Percentiles rank a stretch among this genome's conserved stretches.
These are phyloP conservation scores for Zaprionus kolodkinae DNA, from an alignment of 1,140 invertebrate species.

Conservation along the genomic window DNA sequence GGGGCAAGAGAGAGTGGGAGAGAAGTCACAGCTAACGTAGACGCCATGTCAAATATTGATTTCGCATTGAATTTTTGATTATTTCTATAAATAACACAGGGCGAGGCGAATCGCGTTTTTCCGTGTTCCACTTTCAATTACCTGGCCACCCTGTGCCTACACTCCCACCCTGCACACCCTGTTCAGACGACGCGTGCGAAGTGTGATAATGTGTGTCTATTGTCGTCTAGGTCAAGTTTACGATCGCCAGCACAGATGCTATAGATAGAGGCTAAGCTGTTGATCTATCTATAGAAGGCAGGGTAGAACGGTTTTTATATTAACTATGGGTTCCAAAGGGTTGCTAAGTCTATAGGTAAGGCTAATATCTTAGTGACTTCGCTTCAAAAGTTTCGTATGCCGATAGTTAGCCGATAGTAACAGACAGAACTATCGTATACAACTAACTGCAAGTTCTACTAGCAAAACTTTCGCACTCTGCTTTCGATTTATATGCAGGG, in stretches of 20 bases:
- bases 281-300: background rate
- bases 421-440: background rate
- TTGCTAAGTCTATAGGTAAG: no score
- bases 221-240: slow-evolving; percentile 71
- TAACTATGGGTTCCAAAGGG: no score
- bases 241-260: background rate
- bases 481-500: background rate
- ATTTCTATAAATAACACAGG: slow-evolving; percentile 73
- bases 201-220: slow-evolving; percentile 55
- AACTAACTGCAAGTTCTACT: no score
- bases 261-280: background rate
- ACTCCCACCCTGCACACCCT: background rate
- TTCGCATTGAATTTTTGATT: slow-evolving; percentile 77
- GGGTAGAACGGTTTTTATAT: background rate
- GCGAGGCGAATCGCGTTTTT: background rate
- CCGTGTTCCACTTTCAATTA: slow-evolving; percentile 5
- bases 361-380: no score
- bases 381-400: no score
- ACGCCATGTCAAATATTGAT: slow-evolving; percentile 73
- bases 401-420: background rate
- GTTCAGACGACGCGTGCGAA: slow-evolving; percentile 60
- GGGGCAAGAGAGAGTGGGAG: background rate
- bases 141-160: background rate
- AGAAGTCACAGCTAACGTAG: slow-evolving; percentile 49
- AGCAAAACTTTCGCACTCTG: no score